These are phyloP conservation scores for Eueides isabella DNA, from an alignment of 1,140 invertebrate genomes.

Conservation along the genomic window DNA sequence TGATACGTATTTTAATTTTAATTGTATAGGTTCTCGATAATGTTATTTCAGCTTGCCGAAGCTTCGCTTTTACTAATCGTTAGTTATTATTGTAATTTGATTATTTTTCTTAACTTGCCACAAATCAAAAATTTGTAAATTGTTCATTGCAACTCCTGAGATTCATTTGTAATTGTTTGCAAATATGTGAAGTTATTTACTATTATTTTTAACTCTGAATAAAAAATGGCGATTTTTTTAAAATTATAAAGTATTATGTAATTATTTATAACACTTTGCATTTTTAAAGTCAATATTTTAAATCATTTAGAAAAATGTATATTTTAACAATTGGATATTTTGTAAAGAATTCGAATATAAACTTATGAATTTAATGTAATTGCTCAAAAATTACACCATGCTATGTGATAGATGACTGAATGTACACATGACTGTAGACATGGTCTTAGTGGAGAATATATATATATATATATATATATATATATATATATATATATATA, in stretches of 20 bases:
- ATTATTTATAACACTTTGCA: too few relatives aligned
- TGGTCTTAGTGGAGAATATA: too few relatives aligned
- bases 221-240: not conserved
- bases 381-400: constrained; percentile 61
- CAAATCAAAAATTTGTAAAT: not conserved
- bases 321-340: not conserved
- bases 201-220: not conserved
- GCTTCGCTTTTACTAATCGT: constrained; percentile 43
- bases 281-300: not conserved
- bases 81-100: constrained; percentile 17
- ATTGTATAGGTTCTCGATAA: constrained; percentile 41
- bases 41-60: constrained; percentile 48
- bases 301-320: not conserved
- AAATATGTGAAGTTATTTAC: not conserved
- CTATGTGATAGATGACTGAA: constrained; percentile 40
- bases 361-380: constrained; percentile 39
- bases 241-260: not conserved
- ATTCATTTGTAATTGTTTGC: not conserved
- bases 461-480: constrained; percentile 16
- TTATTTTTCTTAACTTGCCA: constrained; percentile 48
- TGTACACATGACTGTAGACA: too few relatives aligned
- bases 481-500: too few relatives aligned
- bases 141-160: not conserved
- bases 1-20: constrained; percentile 47
- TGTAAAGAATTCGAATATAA: not conserved